Evolutionary conservation across 2,113 vertebrate genomes (phyloP).

Genomic region (Proterorhinus semilunaris): DNA sequence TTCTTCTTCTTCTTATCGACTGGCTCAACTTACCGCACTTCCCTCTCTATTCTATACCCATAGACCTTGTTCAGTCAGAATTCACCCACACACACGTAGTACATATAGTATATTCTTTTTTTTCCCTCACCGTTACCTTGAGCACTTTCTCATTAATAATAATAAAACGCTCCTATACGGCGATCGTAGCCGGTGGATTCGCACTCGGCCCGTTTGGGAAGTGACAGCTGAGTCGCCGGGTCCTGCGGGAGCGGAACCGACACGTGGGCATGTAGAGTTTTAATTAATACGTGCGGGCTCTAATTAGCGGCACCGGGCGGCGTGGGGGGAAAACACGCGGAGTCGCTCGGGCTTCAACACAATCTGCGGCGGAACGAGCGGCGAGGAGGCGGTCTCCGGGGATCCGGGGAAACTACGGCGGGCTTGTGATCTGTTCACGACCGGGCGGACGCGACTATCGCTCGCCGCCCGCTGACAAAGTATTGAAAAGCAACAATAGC

Average conservation of each 20-base stretch:
- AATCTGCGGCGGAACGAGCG: conserved; percentile 19
- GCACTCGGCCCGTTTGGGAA: conserved; percentile 45
- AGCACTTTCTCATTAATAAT: neutral
- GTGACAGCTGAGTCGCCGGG: conserved; percentile 50
- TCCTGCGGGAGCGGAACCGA: conserved; percentile 53
- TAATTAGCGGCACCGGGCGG: conserved; percentile 60
- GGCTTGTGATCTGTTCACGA: no score
- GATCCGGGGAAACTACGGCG: no score
- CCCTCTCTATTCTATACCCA: no score
- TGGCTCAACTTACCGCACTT: no score
- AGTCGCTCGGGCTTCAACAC: conserved; percentile 54
- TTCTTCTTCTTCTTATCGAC: no score
- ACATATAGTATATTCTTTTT: neutral
- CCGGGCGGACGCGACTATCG: no score
- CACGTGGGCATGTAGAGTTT: conserved; percentile 50
- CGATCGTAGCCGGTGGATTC: conserved; percentile 18
- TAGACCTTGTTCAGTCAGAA: neutral
- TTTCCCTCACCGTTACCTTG: neutral
- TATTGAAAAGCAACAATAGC: no score
- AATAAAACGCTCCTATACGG: neutral
- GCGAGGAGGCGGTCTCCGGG: conserved; percentile 36
- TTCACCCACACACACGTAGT: neutral
- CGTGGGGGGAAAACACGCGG: conserved; percentile 54
- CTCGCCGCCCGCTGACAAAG: no score
- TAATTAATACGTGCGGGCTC: conserved; percentile 70